phyloP scores from a whole-genome alignment of 2,888 invertebrate species.

The Cephus pulcher region DNA sequence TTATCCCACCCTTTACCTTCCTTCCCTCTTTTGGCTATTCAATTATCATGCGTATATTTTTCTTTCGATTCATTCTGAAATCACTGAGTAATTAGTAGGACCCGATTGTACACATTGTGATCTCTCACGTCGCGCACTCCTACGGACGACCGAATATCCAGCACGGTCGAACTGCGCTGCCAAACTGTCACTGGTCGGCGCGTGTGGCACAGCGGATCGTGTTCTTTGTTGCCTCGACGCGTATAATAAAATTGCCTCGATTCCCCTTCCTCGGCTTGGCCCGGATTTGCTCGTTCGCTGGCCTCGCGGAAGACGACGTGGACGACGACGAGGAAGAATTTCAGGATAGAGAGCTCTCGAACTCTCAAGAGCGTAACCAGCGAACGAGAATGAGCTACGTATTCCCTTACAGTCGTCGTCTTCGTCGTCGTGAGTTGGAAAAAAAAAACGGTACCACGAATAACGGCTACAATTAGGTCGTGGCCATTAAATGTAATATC shows the following conservation, averaged over 20 bases:
- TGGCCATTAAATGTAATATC: background rate
- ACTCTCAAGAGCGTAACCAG: background rate
- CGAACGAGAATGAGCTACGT: background rate
- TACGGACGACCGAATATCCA: background rate
- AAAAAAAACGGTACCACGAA: background rate
- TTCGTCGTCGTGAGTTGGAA: background rate
- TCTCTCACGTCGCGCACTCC: background rate
- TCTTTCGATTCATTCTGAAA: background rate
- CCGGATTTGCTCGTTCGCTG: background rate
- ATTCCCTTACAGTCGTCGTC: background rate
- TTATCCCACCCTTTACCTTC: background rate
- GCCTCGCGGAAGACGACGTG: background rate
- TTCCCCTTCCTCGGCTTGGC: background rate
- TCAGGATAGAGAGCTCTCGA: background rate
- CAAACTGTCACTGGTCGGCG: constrained; percentile 5
- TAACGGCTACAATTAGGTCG: background rate
- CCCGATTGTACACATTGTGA: background rate
- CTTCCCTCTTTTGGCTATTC: background rate
- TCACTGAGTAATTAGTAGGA: background rate
- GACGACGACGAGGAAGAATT: background rate
- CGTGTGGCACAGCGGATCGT: background rate
- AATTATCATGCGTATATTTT: background rate
- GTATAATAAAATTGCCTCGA: background rate
- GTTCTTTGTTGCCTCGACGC: background rate
- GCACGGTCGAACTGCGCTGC: background rate